Evolutionary conservation across 1,140 invertebrate genomes (phyloP), one percentile per base, ranked within the genome.

Genomic region (Mercenaria mercenaria): DNA sequence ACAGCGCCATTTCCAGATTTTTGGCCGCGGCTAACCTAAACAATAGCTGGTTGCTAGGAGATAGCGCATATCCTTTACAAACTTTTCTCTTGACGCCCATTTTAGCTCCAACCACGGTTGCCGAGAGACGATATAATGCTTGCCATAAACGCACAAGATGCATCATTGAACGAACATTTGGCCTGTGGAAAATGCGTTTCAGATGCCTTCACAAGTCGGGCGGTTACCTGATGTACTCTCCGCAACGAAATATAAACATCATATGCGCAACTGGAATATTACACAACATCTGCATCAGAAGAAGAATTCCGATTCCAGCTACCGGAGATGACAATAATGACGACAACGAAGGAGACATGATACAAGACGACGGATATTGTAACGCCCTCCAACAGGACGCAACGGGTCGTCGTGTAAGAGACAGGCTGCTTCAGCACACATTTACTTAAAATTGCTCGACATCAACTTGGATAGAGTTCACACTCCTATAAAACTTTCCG

Each of bases 201-300:
- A 13, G 76, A 79, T 79, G 76, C 47, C 76, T 79, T 39, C 76
- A 79, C 76, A 79, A 79, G 18, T 79, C 76, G 37, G 76, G 76
- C 47, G 76, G 76, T 4, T 50, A 79, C 69, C 6, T 72, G 26
- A 72, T n/a, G 69, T 72, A 72, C 69, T 15, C 69, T 6, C 69
- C 69, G 26, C 4, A 6, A 43, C 52, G 32, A 20, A 56, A n/a
- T 80, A 29, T 34, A 3, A 56, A 80, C 2, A 80, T 80, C 56
- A 34, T 56, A 32, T 29, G 11, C 29, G 52, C 77, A 2, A 26
- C 26, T 2, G 43, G 2, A 18, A 13, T 80, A 8, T 26, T 56
- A n/a, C 47, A 59, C 15, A 37, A 80, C 20, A 56, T 56, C 20
- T 80, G 47, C 23, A n/a, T 43, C 26, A 23, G 15, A 2, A 76